These are phyloP conservation scores for Muscidifurax raptorellus DNA, from an alignment of 1,140 invertebrate genomes.

Conservation along the genomic window DNA sequence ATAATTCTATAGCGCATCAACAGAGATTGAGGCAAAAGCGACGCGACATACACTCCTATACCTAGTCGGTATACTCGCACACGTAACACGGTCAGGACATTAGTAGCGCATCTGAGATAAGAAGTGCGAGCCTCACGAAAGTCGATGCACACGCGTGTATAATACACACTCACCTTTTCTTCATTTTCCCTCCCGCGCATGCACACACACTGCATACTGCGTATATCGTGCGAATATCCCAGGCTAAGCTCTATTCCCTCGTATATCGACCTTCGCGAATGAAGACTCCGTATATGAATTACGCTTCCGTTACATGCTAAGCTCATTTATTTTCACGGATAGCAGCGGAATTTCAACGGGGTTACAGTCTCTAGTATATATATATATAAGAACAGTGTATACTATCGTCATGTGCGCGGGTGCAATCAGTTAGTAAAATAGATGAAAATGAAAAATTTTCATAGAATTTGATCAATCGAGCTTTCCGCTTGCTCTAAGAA, in stretches of 20 bases:
- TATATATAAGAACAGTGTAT: neutral
- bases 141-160: neutral
- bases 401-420: neutral
- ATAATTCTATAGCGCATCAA: neutral
- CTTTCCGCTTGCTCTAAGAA: neutral
- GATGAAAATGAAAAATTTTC: too few relatives aligned
- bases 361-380: neutral
- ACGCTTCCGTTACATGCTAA: slow-evolving; percentile 22
- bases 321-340: neutral
- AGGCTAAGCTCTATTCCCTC: neutral
- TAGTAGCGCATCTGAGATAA: slow-evolving; percentile 4
- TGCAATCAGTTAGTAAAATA: too few relatives aligned
- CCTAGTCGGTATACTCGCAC: neutral
- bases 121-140: neutral
- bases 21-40: neutral
- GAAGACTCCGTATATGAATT: slow-evolving; percentile 13
- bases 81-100: neutral
- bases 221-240: slow-evolving; percentile 35
- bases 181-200: neutral
- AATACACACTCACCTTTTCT: neutral
- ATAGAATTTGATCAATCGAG: too few relatives aligned
- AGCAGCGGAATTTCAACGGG: neutral
- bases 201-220: neutral
- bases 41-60: too few relatives aligned
- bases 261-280: neutral